phyloP scores from a whole-genome alignment of 2,888 invertebrate genomes.

The Andrena fulva region DNA sequence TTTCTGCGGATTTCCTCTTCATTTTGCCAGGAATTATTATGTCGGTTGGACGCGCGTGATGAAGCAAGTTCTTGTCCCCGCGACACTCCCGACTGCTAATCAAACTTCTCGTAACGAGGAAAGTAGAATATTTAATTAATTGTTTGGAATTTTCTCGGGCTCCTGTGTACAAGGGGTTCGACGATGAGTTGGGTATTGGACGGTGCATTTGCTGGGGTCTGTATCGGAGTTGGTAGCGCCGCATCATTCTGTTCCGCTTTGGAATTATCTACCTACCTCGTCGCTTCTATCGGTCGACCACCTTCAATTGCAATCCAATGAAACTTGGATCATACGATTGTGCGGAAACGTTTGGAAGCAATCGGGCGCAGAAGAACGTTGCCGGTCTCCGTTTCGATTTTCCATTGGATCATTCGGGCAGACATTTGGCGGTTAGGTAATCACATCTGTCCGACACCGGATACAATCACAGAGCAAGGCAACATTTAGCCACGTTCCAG shows the following conservation, averaged over 20 bases:
- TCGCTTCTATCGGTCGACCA: neutral
- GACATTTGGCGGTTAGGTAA: slow-evolving; percentile 11
- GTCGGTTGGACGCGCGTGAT: slow-evolving; percentile 58
- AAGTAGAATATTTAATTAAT: slow-evolving; percentile 62
- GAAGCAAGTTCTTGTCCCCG: slow-evolving; percentile 53
- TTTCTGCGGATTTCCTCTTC: slow-evolving; percentile 65
- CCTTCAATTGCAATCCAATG: neutral
- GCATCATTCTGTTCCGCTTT: neutral
- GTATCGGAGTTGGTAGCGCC: neutral
- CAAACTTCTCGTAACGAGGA: slow-evolving; percentile 66
- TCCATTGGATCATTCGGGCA: neutral
- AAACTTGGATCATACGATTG: slow-evolving; percentile 5
- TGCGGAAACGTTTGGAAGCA: neutral
- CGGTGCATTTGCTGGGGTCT: neutral
- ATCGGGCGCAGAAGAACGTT: neutral
- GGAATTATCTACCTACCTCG: neutral
- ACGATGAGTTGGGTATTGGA: slow-evolving; percentile 21
- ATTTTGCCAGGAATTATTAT: slow-evolving; percentile 66
- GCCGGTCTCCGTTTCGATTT: neutral
- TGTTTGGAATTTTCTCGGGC: slow-evolving; percentile 18
- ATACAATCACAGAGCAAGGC: slow-evolving; percentile 43
- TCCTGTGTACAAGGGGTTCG: neutral
- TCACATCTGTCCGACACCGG: slow-evolving; percentile 26
- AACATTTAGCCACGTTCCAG: slow-evolving; percentile 36
- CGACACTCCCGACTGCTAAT: slow-evolving; percentile 49